A percentile compares a stretch with the other conserved stretches of the same genome.
These are phyloP conservation scores for Haemorhous mexicanus DNA, from an alignment of 2,113 vertebrate genomes.

Conservation along the genomic window DNA sequence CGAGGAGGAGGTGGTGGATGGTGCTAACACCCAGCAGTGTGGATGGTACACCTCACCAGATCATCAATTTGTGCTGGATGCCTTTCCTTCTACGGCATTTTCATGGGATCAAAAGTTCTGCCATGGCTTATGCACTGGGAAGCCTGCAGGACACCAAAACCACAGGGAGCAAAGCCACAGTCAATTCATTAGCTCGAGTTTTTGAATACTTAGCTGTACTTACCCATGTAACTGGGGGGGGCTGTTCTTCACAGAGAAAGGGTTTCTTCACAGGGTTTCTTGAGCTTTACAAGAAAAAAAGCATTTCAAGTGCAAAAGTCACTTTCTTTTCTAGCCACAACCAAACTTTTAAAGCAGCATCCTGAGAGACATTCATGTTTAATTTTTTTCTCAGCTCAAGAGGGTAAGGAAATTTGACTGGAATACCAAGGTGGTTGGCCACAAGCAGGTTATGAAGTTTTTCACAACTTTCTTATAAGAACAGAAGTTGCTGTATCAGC, in stretches of 20 bases:
- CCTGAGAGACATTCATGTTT: background rate
- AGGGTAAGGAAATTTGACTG: background rate
- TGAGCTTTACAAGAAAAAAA: background rate
- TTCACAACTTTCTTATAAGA: background rate
- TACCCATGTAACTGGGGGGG: rapidly evolving
- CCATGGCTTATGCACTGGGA: constrained; percentile 34
- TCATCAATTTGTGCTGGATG: background rate
- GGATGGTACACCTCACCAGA: background rate
- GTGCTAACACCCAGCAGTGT: background rate
- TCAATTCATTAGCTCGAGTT: background rate
- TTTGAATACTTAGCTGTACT: background rate
- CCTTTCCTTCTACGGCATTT: constrained; percentile 39
- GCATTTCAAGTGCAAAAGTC: background rate
- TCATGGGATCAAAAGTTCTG: constrained; percentile 58
- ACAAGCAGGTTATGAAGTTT: background rate
- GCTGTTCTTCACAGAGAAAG: background rate
- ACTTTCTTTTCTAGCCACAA: background rate
- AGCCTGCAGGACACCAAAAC: constrained; percentile 24
- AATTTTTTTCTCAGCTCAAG: constrained; percentile 5
- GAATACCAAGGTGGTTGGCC: background rate
- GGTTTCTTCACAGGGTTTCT: background rate
- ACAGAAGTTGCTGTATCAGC: background rate
- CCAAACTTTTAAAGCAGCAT: background rate
- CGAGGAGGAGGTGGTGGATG: background rate
- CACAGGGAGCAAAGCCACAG: background rate